Base-by-base conservation (phyloP, 2,113 vertebrate species). In the Amia ocellicauda region DNA sequence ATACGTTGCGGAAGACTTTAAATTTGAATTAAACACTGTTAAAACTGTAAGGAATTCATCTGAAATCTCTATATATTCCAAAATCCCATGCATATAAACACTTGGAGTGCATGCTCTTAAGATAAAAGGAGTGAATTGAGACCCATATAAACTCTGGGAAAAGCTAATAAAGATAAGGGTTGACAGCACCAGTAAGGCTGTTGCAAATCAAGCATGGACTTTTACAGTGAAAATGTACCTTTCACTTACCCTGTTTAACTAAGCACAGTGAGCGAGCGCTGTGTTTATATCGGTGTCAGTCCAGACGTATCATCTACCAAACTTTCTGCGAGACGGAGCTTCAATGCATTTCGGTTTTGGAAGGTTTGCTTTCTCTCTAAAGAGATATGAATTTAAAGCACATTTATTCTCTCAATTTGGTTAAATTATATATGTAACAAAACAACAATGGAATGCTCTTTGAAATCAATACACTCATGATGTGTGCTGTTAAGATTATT, bases 121-220 rank as follows among this genome's bases (percentile, higher is more conserved):
- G 89, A 91, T 92, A 86, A 94, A 93, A 93, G 86, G 77, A 60
- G 76, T 74, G 70, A 82, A 73, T 77, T 69, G 52, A 75, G 64
- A 10, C 74, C 80, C 77, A 81, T 73, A 76, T 79, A 87, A 88
- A 88, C 89, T 76, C 91, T 91, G 91, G 89, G 87, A 86, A 91
- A 92, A 87, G 80, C 88, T 88, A 89, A 94, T 98, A 96, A 95
- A 98, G 94, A 95, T 93, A 93, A 93, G 78, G 58, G 61, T 83
- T 83, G 86, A 89, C 84, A 85, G 84, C 72, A 81, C 63, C 73
- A 55, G 73, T 72, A 70, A 73, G 79, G 69, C 81, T 80, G 78
- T 67, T 66, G 80, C 80, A 67, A 79, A 78, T 87, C 83, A 85
- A 61, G 51, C 49, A 28, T 58, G 65, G 72, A 71, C 74, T 82